A percentile compares a stretch with the other conserved stretches of the same genome.
Evolutionary conservation across 1,140 invertebrate species (phyloP).

Genomic region (Calliopsis andreniformis): DNA sequence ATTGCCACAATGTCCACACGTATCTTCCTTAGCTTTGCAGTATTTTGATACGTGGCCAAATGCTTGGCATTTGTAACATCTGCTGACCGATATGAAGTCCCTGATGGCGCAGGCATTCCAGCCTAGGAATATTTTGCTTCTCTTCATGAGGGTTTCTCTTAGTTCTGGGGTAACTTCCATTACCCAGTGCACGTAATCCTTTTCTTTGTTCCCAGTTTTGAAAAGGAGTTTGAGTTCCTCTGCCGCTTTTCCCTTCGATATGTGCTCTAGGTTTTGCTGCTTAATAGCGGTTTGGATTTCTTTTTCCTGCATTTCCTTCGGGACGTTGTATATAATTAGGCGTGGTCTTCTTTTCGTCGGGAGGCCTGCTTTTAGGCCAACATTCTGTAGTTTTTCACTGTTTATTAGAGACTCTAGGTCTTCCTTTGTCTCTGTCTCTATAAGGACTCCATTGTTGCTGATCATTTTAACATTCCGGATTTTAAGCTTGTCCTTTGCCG

Average conservation of each 20-base stretch:
- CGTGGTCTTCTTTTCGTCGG: background rate
- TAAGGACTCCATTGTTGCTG: background rate
- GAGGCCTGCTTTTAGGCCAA: background rate
- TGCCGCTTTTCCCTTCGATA: no score
- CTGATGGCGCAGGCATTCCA: background rate
- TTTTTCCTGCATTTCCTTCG: background rate
- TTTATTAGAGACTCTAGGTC: background rate
- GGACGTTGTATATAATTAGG: background rate
- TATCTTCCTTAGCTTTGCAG: background rate
- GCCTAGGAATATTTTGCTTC: background rate
- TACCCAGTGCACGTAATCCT: background rate
- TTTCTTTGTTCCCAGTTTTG: no score
- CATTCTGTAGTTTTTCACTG: background rate
- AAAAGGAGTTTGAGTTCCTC: background rate
- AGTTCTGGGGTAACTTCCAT: background rate
- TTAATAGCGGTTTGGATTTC: background rate
- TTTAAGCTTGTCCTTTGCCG: background rate
- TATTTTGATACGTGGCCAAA: conserved; percentile 1
- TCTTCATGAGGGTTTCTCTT: background rate
- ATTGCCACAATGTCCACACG: background rate
- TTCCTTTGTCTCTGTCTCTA: no score
- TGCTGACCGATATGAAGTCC: background rate
- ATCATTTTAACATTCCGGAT: background rate
- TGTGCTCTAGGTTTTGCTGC: background rate
- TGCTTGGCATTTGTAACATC: background rate